phyloP scores from a whole-genome alignment of 2,797 vertebrate species.

The Odontamblyopus lacepedii region DNA sequence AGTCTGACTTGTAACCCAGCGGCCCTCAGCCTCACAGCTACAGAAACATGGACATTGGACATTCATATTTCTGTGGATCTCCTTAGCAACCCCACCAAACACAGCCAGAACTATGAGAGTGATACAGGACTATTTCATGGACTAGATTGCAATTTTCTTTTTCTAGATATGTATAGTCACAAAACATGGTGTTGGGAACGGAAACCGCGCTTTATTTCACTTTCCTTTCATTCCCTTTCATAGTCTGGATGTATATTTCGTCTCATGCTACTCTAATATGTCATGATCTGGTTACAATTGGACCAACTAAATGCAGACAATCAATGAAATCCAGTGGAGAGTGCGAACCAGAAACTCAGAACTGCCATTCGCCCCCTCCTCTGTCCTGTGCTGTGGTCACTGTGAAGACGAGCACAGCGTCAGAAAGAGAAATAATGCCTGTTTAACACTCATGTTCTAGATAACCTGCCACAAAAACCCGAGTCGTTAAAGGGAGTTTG shows the following conservation, averaged over 20 bases:
- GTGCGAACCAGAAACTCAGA: conserved; percentile 30
- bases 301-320: conserved; percentile 46
- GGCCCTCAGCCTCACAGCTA: too few species aligned
- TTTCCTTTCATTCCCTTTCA: background rate
- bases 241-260: background rate
- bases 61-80: too few species aligned
- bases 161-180: background rate
- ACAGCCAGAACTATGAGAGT: too few species aligned
- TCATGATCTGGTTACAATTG: conserved; percentile 10
- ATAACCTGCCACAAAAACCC: background rate
- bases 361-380: conserved; percentile 23
- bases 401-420: background rate
- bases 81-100: too few species aligned
- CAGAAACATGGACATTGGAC: too few species aligned
- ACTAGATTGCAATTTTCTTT: too few species aligned
- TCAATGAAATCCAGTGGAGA: conserved; percentile 19
- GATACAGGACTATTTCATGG: too few species aligned
- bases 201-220: background rate
- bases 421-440: background rate
- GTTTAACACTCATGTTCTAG: background rate
- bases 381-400: conserved; percentile 2
- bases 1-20: too few species aligned
- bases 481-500: background rate
- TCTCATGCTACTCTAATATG: background rate
- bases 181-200: background rate